These are phyloP conservation scores for Paguma larvata DNA, from an alignment of 2,797 vertebrate species.

Conservation along the genomic window DNA sequence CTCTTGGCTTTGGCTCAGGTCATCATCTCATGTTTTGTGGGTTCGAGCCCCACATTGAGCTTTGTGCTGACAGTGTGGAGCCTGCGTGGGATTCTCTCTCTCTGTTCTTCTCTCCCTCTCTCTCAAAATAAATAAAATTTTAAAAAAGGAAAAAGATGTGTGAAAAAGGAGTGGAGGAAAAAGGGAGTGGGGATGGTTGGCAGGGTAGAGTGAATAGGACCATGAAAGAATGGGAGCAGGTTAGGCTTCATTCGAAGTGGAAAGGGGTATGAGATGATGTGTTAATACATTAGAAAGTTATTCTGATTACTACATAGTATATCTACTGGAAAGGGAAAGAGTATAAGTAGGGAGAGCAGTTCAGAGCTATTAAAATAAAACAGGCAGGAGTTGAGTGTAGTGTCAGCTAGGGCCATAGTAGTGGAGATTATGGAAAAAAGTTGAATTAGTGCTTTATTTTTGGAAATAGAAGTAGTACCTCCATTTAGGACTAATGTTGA, in stretches of 20 bases:
- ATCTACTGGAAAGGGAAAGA: neutral
- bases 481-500: neutral
- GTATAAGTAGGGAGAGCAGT: neutral
- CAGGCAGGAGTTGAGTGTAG: neutral
- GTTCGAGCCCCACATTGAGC: no score
- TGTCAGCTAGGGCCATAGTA: neutral
- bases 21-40: no score
- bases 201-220: neutral
- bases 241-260: constrained; percentile 32
- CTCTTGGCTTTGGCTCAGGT: no score
- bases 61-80: no score
- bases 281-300: neutral
- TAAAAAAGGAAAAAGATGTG: no score
- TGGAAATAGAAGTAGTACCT: neutral
- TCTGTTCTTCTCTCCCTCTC: no score
- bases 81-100: no score
- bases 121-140: no score
- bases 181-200: no score
- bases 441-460: neutral
- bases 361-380: constrained; percentile 20
- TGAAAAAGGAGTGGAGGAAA: neutral
- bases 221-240: neutral
- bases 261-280: neutral
- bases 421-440: neutral
- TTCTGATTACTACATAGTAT: neutral